Evolutionary conservation across 1,140 invertebrate species (phyloP).

Genomic region (Chymomyza costata): DNA sequence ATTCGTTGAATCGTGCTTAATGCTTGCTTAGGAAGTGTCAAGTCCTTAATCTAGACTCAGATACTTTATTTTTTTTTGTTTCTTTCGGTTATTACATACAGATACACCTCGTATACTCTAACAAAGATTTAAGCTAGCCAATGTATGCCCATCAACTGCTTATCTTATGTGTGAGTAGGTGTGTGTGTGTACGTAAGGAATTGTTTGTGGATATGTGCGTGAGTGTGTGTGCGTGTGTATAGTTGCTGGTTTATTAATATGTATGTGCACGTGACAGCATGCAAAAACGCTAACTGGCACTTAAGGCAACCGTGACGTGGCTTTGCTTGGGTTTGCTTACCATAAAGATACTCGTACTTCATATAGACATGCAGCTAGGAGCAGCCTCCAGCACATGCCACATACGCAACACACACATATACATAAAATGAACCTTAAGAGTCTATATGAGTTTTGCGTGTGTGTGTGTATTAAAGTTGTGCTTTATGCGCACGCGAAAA

Average conservation of each 20-base stretch:
- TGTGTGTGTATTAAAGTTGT: constrained; percentile 10
- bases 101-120: too few species aligned
- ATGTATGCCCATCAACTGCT: too few species aligned
- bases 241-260: constrained; percentile 55
- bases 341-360: constrained; percentile 29
- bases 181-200: not conserved
- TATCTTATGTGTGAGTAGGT: constrained; percentile 11
- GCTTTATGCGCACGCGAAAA: constrained; percentile 59
- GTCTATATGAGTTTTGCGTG: constrained; percentile 12
- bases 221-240: constrained; percentile 26
- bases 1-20: too few species aligned
- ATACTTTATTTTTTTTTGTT: too few species aligned
- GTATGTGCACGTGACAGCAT: constrained; percentile 62
- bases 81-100: too few species aligned
- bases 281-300: constrained; percentile 58
- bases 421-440: too few species aligned
- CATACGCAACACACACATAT: constrained; percentile 43
- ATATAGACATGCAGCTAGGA: constrained; percentile 35
- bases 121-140: too few species aligned
- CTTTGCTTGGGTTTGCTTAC: too few species aligned
- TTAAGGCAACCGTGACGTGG: constrained; percentile 39
- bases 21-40: too few species aligned
- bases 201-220: constrained; percentile 8
- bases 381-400: not conserved
- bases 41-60: too few species aligned